These are phyloP conservation scores for Esox lucius DNA, from an alignment of 2,797 vertebrate species.

Conservation along the genomic window DNA sequence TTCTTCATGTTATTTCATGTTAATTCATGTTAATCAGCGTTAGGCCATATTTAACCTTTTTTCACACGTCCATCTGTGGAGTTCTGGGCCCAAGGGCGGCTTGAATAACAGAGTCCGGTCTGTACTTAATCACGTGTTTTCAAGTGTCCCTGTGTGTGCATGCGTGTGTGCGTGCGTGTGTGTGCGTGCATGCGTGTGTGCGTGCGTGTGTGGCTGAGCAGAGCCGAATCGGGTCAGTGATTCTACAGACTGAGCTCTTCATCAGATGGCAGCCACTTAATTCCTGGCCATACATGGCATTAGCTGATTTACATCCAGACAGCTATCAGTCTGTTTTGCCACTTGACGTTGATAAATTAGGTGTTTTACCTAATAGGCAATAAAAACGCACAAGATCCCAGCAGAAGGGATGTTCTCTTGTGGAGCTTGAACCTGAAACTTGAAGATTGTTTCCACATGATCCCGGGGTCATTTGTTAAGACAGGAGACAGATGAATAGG, in stretches of 20 bases:
- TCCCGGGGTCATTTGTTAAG: constrained; percentile 65
- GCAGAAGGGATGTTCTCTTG: constrained; percentile 79
- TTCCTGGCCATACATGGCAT: constrained; percentile 81
- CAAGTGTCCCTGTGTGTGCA: too few species aligned
- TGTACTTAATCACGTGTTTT: too few species aligned
- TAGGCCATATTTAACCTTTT: too few species aligned
- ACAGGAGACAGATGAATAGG: too few species aligned
- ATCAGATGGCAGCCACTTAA: constrained; percentile 82
- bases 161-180: too few species aligned
- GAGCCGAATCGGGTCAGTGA: constrained; percentile 78
- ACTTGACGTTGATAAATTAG: constrained; percentile 83
- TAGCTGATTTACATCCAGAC: constrained; percentile 84
- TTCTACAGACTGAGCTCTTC: constrained; percentile 80
- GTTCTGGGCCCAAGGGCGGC: too few species aligned
- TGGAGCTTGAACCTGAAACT: constrained; percentile 44
- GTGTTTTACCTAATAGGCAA: constrained; percentile 83
- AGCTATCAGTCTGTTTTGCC: constrained; percentile 82
- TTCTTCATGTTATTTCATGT: too few species aligned
- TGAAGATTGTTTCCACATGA: constrained; percentile 81
- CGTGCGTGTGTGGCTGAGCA: constrained; percentile 73
- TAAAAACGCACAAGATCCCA: constrained; percentile 82
- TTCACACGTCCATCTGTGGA: too few species aligned
- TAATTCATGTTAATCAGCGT: too few species aligned
- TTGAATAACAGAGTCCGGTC: too few species aligned
- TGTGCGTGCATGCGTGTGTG: too few species aligned